Conservation (phyloP, 2,888 invertebrate genomes). For the Sphaeridia pumilis region DNA sequence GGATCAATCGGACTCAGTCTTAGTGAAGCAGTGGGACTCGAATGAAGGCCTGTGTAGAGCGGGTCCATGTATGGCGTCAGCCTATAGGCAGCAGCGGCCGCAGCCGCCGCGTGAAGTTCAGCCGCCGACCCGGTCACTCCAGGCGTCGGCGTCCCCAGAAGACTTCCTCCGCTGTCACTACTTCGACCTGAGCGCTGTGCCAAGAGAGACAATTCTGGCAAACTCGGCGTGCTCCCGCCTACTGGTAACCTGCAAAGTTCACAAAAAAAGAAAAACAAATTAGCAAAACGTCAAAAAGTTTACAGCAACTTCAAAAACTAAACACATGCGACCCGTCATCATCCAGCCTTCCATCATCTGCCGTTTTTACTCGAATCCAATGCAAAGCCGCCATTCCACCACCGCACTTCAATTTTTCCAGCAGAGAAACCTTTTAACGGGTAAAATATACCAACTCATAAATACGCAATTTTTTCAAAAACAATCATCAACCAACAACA, state of each 20-base stretch:
- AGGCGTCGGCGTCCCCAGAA: conserved; percentile 28
- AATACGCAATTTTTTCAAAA: too few relatives aligned
- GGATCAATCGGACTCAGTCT: conserved; percentile 41
- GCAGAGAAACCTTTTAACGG: too few relatives aligned
- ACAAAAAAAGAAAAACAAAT: conserved; percentile 11
- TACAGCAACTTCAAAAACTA: too few relatives aligned
- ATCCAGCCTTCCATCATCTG: too few relatives aligned
- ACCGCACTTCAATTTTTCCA: too few relatives aligned
- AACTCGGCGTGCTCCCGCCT: conserved; percentile 31
- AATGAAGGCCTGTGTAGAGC: conserved; percentile 59
- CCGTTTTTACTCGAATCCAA: too few relatives aligned
- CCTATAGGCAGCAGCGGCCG: conserved; percentile 51
- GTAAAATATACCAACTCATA: too few relatives aligned
- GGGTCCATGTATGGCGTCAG: conserved; percentile 61
- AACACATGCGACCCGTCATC: too few relatives aligned
- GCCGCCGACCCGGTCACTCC: conserved; percentile 33
- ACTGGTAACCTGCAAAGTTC: conserved; percentile 33
- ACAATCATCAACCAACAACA: background rate
- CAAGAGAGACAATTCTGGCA: conserved; percentile 31
- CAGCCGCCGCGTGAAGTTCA: conserved; percentile 38
- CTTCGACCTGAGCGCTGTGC: conserved; percentile 29
- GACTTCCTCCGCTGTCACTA: conserved; percentile 23
- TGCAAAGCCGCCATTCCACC: too few relatives aligned
- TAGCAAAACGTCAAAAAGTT: too few relatives aligned
- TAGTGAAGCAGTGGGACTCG: conserved; percentile 53